Conservation (phyloP, 2,113 vertebrate genomes). For the Chloropsis cyanopogon region DNA sequence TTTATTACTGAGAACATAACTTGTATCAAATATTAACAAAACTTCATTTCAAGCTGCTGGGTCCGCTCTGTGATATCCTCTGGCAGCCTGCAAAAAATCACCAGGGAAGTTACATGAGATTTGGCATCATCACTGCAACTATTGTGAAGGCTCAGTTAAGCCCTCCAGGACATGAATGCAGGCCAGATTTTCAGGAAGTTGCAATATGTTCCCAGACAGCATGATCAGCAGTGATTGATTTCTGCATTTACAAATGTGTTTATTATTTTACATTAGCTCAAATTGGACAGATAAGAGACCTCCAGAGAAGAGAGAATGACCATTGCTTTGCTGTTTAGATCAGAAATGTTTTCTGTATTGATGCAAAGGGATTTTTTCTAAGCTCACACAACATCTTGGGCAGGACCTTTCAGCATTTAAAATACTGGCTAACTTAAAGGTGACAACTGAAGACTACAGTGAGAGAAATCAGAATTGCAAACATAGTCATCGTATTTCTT, state of each 20-base stretch:
- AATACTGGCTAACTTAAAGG: background rate
- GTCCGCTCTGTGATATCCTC: background rate
- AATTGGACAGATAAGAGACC: background rate
- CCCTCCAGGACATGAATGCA: background rate
- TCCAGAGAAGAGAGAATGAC: background rate
- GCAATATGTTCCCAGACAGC: background rate
- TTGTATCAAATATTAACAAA: background rate
- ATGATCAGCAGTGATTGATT: background rate
- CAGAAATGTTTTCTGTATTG: background rate
- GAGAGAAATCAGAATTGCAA: background rate
- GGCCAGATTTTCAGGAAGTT: slow-evolving; percentile 7
- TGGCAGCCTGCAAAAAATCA: slow-evolving; percentile 17
- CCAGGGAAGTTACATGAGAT: background rate
- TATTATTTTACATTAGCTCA: background rate
- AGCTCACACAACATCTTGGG: background rate
- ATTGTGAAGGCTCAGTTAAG: slow-evolving; percentile 17
- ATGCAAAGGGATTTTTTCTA: background rate
- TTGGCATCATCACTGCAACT: slow-evolving; percentile 3
- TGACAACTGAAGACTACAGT: background rate
- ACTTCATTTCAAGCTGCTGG: background rate
- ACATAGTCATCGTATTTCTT: background rate
- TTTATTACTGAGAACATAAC: background rate
- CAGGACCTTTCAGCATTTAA: background rate
- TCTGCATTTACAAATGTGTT: background rate
- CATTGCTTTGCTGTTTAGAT: background rate